These are phyloP conservation scores for Mohoua ochrocephala DNA, from an alignment of 2,113 vertebrate species.

Conservation along the genomic window DNA sequence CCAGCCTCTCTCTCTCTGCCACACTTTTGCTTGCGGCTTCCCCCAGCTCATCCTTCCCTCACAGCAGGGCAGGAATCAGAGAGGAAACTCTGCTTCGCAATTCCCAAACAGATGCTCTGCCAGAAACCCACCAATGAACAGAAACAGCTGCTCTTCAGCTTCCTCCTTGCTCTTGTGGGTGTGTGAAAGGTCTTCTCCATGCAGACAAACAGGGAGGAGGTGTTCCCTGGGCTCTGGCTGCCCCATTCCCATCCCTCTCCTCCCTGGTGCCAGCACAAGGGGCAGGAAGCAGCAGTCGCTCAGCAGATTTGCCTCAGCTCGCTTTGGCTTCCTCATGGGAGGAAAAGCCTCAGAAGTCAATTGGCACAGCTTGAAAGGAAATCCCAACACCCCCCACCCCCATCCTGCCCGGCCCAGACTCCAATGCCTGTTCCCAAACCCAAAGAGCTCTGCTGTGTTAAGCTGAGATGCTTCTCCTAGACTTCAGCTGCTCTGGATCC, in stretches of 20 bases:
- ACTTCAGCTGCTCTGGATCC: not conserved
- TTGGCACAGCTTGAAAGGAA: constrained; percentile 9
- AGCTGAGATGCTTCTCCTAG: not conserved
- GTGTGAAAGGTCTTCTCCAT: not conserved
- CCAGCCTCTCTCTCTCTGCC: not conserved
- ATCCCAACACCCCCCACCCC: not conserved
- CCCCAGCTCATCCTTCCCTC: not conserved
- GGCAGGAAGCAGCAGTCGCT: not conserved
- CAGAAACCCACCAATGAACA: not conserved
- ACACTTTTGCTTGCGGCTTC: not conserved
- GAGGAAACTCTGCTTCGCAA: not conserved
- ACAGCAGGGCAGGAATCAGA: not conserved
- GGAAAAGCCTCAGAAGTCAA: not conserved
- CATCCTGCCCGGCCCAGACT: not conserved
- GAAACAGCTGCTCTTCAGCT: not conserved
- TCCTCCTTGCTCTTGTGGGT: fast-evolving
- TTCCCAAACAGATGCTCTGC: not conserved
- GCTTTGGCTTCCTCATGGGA: not conserved
- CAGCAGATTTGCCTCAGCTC: not conserved
- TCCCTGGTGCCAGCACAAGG: not conserved
- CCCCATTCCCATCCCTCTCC: fast-evolving
- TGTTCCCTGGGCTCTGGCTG: not conserved
- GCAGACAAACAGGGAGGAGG: fast-evolving
- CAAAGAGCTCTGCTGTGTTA: fast-evolving
- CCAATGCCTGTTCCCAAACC: not conserved